Evolutionary conservation across 2,797 vertebrate species (phyloP).

Genomic region (Acanthurus tractus): DNA sequence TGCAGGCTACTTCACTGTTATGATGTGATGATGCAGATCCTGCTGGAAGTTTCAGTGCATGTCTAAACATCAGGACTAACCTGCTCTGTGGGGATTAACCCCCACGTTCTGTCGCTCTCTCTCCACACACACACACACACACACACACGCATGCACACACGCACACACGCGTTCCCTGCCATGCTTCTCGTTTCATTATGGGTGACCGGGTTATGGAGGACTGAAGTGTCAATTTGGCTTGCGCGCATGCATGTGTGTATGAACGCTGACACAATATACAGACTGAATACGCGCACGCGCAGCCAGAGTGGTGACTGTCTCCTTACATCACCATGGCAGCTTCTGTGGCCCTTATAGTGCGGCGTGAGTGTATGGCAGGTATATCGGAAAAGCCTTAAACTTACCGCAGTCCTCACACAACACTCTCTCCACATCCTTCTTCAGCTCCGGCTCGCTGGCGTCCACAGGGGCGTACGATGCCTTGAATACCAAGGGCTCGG

Average conservation of each 20-base stretch:
- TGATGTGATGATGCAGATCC: slow-evolving; percentile 61
- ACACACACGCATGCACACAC: slow-evolving; percentile 3
- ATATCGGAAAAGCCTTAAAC: slow-evolving; percentile 76
- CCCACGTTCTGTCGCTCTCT: background rate
- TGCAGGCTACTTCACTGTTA: slow-evolving; percentile 40
- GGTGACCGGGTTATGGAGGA: slow-evolving; percentile 73
- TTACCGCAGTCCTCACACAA: slow-evolving; percentile 97
- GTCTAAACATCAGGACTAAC: background rate
- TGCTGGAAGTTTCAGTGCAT: slow-evolving; percentile 36
- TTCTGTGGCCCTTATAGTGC: slow-evolving; percentile 64
- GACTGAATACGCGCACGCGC: slow-evolving; percentile 62
- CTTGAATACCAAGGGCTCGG: slow-evolving; percentile 92
- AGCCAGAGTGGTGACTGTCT: slow-evolving; percentile 56
- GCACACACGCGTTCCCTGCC: slow-evolving; percentile 18
- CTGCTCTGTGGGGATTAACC: slow-evolving; percentile 31
- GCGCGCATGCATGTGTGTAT: slow-evolving; percentile 36
- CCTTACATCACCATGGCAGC: slow-evolving; percentile 76
- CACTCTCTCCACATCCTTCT: slow-evolving; percentile 94
- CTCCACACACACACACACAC: slow-evolving; percentile 11
- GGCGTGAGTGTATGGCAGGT: slow-evolving; percentile 62
- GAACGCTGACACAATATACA: slow-evolving; percentile 47
- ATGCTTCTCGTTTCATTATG: slow-evolving; percentile 55
- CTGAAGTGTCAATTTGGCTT: slow-evolving; percentile 51
- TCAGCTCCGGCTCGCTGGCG: slow-evolving; percentile 92
- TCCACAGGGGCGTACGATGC: slow-evolving; percentile 93